Conservation (phyloP, 2,797 vertebrate species). For the Lacerta agilis region DNA sequence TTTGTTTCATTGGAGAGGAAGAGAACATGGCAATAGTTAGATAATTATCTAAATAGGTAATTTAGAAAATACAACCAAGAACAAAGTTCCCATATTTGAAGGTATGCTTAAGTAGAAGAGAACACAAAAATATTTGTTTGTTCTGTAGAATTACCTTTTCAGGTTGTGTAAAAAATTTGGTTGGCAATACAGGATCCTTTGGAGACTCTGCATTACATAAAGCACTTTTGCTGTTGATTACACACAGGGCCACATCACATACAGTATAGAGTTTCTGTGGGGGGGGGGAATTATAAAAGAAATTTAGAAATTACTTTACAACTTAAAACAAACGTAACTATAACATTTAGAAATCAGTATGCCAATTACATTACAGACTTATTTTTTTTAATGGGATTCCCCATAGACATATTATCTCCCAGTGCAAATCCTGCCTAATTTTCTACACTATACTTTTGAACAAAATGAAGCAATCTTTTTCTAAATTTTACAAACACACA, state of each 20-base stretch:
- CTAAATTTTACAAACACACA: neutral
- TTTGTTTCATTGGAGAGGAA: neutral
- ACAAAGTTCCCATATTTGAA: neutral
- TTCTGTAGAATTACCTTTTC: constrained; percentile 87
- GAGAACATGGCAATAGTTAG: neutral
- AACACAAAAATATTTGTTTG: constrained; percentile 6
- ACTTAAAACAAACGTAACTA: neutral
- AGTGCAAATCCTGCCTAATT: neutral
- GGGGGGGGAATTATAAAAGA: constrained; percentile 24
- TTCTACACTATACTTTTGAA: constrained; percentile 6
- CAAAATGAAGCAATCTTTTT: neutral
- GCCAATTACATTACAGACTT: neutral
- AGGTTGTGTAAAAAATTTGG: constrained; percentile 94
- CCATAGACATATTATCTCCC: no score
- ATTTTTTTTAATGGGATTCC: neutral
- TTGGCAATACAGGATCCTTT: constrained; percentile 93
- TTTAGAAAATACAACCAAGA: neutral
- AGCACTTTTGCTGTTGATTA: constrained; percentile 98
- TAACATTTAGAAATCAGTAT: neutral
- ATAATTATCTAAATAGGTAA: neutral
- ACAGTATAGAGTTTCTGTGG: constrained; percentile 96
- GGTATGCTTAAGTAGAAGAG: constrained; percentile 4
- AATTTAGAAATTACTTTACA: neutral
- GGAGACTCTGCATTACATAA: constrained; percentile 94
- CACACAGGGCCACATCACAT: constrained; percentile 96